Base-by-base conservation (phyloP, 2,888 invertebrate species). In the Brenthis hecate region DNA sequence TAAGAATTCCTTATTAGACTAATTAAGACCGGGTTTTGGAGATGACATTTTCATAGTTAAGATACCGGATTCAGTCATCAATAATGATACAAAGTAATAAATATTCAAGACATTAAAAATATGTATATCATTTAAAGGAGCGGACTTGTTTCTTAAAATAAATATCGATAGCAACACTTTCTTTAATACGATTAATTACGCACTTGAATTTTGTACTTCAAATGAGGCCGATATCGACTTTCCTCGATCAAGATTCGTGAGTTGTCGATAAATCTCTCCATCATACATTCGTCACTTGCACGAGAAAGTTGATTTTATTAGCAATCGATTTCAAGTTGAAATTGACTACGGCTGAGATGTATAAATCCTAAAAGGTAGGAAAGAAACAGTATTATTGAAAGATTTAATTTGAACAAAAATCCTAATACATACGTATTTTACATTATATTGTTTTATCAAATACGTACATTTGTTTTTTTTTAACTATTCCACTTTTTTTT, bases 221-320 rank as follows among this genome's bases (percentile, higher is more conserved):
- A 86, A 82, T 78, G 78, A 75, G 84, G 83, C 75, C 85, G 77
- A 73, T 85, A 84, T 81, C 77, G 80, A 86, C 87, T 88, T 87
- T 89, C 87, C 80, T 83, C 80, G 74, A 70, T 78, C 76, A 75
- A 78, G 74, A 79, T 76, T 82, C 82, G 83, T 83, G 82, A 81
- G 78, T 81, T 71, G 69, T 73, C 69, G 66, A 69, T 69, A 72
- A 73, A 73, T 73, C 72, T 72, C 72, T 72, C 72, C 68, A 23
- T 73, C 72, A 69, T 70, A 71, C 69, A 68, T 68, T 69, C 69
- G 69, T 65, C 71, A 70, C 69, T 72, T 70, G 68, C 55, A 66
- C 69, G 73, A 66, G 74, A 74, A 74, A 74, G 74, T 74, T 70
- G 66, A 69, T 73, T 61, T 73, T 69, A 73, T 72, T 73, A 66